These are phyloP conservation scores for Emys orbicularis DNA, from an alignment of 2,797 vertebrate species.

Conservation along the genomic window DNA sequence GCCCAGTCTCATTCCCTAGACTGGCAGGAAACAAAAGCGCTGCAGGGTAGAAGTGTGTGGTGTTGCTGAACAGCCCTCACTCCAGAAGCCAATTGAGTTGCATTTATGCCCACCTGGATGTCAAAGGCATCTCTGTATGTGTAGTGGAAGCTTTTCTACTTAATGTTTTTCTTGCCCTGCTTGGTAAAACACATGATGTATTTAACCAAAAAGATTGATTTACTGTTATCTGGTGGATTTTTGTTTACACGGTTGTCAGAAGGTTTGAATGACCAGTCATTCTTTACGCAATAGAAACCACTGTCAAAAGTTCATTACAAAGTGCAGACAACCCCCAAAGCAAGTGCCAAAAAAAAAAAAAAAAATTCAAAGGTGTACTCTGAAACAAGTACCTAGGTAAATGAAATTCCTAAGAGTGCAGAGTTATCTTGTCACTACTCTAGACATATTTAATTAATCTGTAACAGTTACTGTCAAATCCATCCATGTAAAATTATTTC, in stretches of 20 bases:
- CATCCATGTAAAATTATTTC: neutral
- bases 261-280: neutral
- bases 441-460: neutral
- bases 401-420: neutral
- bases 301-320: neutral
- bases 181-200: neutral
- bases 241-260: neutral
- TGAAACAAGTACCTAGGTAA: neutral
- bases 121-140: neutral
- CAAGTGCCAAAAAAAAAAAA: neutral
- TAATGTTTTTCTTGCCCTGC: neutral
- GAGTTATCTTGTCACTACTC: neutral
- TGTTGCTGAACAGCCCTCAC: neutral
- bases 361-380: neutral
- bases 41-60: neutral
- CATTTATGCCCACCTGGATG: neutral
- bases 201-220: neutral
- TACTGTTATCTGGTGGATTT: too few relatives aligned
- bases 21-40: neutral
- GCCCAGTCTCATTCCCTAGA: neutral
- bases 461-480: neutral
- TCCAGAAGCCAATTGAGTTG: neutral
- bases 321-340: neutral
- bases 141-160: neutral
- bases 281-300: neutral